These are phyloP conservation scores for Drosophila ohnishii DNA, from an alignment of 1,140 invertebrate species.

Conservation along the genomic window DNA sequence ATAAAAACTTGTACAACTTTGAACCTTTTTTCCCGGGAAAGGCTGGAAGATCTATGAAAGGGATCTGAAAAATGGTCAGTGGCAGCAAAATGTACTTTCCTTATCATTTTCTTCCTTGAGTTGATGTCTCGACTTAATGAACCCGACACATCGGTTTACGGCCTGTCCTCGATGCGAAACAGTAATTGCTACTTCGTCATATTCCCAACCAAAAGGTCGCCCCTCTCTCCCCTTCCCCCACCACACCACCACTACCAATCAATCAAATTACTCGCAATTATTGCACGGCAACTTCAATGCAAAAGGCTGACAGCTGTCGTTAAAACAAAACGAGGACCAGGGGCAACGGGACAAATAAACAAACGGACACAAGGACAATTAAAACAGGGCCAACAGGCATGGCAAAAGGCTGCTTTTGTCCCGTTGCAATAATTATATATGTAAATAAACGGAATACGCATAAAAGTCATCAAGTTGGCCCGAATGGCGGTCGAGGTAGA, in stretches of 20 bases:
- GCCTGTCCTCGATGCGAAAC: slow-evolving; percentile 2
- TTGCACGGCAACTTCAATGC: slow-evolving; percentile 29
- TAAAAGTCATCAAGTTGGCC: slow-evolving; percentile 55
- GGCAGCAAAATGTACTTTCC: background rate
- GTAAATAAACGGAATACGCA: slow-evolving; percentile 55
- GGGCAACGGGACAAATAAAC: slow-evolving; percentile 27
- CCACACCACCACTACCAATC: slow-evolving; percentile 27
- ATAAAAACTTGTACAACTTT: background rate
- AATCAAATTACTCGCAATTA: slow-evolving; percentile 64
- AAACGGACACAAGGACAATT: slow-evolving; percentile 43
- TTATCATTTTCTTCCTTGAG: background rate
- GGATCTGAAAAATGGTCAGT: background rate
- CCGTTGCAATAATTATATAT: slow-evolving; percentile 53
- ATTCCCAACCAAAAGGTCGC: background rate
- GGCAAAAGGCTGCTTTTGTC: slow-evolving; percentile 3
- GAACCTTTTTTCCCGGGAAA: background rate
- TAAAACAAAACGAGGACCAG: slow-evolving; percentile 32
- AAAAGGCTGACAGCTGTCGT: slow-evolving; percentile 59
- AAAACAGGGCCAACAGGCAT: slow-evolving; percentile 11
- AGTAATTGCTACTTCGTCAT: background rate
- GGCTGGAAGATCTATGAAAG: background rate
- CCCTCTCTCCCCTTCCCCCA: no score
- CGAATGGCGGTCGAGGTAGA: slow-evolving; percentile 33
- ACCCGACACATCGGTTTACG: background rate
- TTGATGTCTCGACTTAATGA: background rate